A percentile compares a stretch with the other conserved stretches of the same genome.
Conservation (phyloP, 1,140 invertebrate species). For the Gyrodactylus bullatarudis region DNA sequence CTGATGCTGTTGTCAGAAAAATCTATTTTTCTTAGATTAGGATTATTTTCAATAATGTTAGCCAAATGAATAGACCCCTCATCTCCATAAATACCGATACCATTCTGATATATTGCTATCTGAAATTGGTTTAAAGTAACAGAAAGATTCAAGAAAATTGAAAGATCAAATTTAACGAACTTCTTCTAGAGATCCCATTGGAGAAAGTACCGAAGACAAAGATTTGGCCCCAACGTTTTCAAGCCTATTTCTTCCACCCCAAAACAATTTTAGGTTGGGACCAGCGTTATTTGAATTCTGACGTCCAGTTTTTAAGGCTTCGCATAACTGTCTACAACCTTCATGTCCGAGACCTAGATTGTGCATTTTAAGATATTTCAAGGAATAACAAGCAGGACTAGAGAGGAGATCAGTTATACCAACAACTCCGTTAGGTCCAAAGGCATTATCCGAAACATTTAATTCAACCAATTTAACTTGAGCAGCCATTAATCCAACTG, state of each 20-base stretch:
- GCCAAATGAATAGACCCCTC: not conserved
- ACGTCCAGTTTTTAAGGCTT: constrained; percentile 23
- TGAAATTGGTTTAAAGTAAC: too few relatives aligned
- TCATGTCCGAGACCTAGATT: constrained; percentile 9
- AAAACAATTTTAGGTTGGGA: constrained; percentile 41
- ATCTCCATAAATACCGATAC: constrained; percentile 2
- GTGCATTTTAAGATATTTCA: constrained; percentile 18
- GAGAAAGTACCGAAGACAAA: constrained; percentile 25
- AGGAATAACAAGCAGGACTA: constrained; percentile 42
- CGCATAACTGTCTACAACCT: constrained; percentile 6
- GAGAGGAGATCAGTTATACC: constrained; percentile 49
- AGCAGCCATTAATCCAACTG: constrained; percentile 35
- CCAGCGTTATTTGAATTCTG: constrained; percentile 28
- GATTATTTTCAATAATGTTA: not conserved
- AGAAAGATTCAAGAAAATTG: too few relatives aligned
- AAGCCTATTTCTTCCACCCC: constrained; percentile 61
- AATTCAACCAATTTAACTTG: constrained; percentile 42
- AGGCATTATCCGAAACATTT: constrained; percentile 85
- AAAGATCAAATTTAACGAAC: too few relatives aligned
- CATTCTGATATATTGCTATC: constrained; percentile 4
- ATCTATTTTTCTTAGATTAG: not conserved
- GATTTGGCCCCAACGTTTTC: constrained; percentile 64
- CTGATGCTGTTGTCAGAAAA: constrained; percentile 4
- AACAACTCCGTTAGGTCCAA: constrained; percentile 68
- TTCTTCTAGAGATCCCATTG: not conserved